Evolutionary conservation across 64 coral and sea anemone species (phyloP).

Genomic region (Exaiptasia diaphana): DNA sequence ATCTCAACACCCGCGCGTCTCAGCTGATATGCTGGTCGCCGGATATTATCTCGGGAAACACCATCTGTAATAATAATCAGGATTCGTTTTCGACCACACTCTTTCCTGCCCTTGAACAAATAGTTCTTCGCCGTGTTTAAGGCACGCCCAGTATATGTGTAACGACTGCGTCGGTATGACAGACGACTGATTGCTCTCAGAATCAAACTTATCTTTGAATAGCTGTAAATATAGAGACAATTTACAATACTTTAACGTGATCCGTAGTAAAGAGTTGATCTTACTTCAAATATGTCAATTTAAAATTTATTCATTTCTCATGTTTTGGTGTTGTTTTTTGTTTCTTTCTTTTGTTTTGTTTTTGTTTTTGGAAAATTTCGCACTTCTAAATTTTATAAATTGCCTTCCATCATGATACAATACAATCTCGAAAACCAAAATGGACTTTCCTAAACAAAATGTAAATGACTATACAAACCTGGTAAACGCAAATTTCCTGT

Average conservation of each 20-base stretch:
- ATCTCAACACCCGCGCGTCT: slow-evolving; percentile 64
- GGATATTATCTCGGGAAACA: slow-evolving; percentile 41
- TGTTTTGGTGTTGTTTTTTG: too few species aligned
- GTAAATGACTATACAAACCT: too few species aligned
- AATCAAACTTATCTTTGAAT: background rate
- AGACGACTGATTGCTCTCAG: background rate
- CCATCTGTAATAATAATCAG: slow-evolving; percentile 64
- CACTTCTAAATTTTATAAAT: too few species aligned
- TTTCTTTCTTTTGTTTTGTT: too few species aligned
- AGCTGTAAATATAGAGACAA: background rate
- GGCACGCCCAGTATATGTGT: slow-evolving; percentile 19
- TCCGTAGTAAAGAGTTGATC: too few species aligned
- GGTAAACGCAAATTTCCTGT: slow-evolving; percentile 44
- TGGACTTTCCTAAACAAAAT: too few species aligned
- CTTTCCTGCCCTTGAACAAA: slow-evolving; percentile 39
- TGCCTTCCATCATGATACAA: too few species aligned
- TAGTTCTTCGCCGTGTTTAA: slow-evolving; percentile 12
- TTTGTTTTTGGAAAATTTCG: too few species aligned
- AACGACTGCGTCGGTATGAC: background rate
- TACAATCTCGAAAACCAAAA: too few species aligned
- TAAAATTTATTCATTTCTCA: background rate
- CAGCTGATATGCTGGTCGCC: slow-evolving; percentile 41
- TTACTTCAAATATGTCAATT: too few species aligned
- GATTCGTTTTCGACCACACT: slow-evolving; percentile 57
- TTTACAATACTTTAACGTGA: too few species aligned